Evolutionary conservation across 2,113 vertebrate species (phyloP).

Genomic region (Progne subis): DNA sequence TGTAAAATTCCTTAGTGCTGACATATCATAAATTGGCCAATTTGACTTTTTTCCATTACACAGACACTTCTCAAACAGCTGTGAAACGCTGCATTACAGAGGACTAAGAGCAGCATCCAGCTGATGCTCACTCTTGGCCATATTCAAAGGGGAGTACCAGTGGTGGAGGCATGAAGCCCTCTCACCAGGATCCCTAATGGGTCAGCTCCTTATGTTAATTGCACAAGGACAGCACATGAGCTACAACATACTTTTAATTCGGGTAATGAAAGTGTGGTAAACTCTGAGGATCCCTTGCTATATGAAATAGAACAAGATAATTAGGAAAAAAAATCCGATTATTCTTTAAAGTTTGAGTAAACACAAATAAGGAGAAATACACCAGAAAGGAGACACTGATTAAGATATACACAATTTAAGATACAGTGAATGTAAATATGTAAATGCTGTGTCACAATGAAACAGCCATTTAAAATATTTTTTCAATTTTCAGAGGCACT

Average conservation of each 20-base stretch:
- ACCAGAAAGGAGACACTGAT: constrained; percentile 4
- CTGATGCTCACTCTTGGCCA: neutral
- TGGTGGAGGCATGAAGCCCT: neutral
- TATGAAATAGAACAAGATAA: neutral
- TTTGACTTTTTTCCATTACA: neutral
- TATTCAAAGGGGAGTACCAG: neutral
- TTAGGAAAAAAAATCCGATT: neutral
- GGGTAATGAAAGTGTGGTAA: constrained; percentile 40
- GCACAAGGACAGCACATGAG: neutral
- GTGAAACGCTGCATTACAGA: neutral
- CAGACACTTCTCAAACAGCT: neutral
- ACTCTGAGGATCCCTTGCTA: constrained; percentile 33
- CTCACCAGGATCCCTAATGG: neutral
- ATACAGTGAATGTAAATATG: neutral
- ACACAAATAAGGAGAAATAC: constrained; percentile 18
- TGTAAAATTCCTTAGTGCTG: neutral
- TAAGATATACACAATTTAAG: neutral
- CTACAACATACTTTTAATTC: neutral
- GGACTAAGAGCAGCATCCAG: neutral
- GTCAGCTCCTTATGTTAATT: neutral
- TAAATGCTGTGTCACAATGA: neutral
- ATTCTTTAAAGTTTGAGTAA: constrained; percentile 11
- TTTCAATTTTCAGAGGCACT: neutral
- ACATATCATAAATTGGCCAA: neutral
- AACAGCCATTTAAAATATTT: neutral